Base-by-base conservation (phyloP, 2,888 invertebrate genomes). In the Idaea dimidiata region DNA sequence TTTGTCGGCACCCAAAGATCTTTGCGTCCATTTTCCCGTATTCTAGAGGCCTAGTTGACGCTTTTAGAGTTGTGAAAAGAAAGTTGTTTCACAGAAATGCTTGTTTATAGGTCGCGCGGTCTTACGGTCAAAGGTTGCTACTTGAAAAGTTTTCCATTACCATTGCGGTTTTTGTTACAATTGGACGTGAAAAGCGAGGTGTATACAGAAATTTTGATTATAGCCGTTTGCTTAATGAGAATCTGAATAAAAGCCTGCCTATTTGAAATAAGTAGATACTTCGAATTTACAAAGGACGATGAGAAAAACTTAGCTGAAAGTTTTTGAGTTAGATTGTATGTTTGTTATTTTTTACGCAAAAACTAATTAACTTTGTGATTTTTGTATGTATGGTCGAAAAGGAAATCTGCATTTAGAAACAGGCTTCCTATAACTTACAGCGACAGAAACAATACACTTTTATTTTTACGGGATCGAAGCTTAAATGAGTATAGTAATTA, bases 21-120 rank as follows among this genome's bases (percentile, higher is more conserved):
- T 43, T 43, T 43, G 43, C 14, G 71, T 69, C 66, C 66, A 67
- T 72, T 72, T 69, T 60, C 69, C 66, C 64, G 64, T 72, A 74
- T 77, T 80, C 80, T 71, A 8, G 43, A 43, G 43, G 43, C 43
- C 43, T 43, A 43, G 43, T 43, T 43, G 43, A 43, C 43, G 43
- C 79, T 79, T 83, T 84, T 83, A 82, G 77, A 77, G 71, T 73
- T 43, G 43, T 43, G 43, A 43, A 43, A 43, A 43, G 43, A 43
- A 43, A 43, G 43, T 43, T 43, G 43, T 8, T 43, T 43, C 43
- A 43, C 43, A 43, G 73, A 73, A 75, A 78, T 76, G 78, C 75
- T 73, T 43, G 43, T 43, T 43, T 43, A 43, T 43, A 14, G 43
- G 43, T 43, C 43, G 43, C 43, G 43, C 43, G 43, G 65, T 66